Evolutionary conservation across 2,113 vertebrate genomes (phyloP), one percentile per base, ranked within the genome.

Genomic region (Oncorhynchus kisutch): DNA sequence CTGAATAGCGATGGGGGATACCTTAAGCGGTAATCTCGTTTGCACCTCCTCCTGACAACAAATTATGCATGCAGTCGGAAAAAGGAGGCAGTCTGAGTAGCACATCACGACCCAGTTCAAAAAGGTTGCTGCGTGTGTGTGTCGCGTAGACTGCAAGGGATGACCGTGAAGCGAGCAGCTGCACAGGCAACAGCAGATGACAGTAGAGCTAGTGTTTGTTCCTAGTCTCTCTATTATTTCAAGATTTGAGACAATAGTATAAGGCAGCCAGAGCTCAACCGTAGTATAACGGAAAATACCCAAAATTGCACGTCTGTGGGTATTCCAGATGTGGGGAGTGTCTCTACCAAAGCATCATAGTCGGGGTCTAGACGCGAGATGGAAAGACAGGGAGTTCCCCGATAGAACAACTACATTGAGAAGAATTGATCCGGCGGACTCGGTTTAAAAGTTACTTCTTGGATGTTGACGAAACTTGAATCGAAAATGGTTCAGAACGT

Each of bases 401-500:
- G 88, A 82, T 59, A 88, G 90, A 76, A 88, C 85, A 74, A 85
- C 87, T 79, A 78, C 75, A 31, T 82, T 75, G 68, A 82, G 84
- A 81, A 88, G 82, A 76, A 77, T 84, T 14, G 77, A 84, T 54
- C 51, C 51, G 5, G 16, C 5, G 51, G 51, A 54, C 69, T 82
- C 79, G 49, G 78, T 85, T 70, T 84, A 79, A 6, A 31, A 25
- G 70, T 75, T 25, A 18, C 64, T 34, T 45, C 39, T 11, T 45
- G 72, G 67, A 39, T 48, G 39, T 34, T 24, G 45, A 25, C 64
- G 25, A 22, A n/a, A 16, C 39, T 5, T 45, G 1, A 0, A 80
- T 49, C 1, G 65, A 81, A 20, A 64, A 97, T 97, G 96, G 96
- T 99, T 91, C 97, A 98, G 92, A 97, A 96, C 83, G 92, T 98